phyloP scores from a whole-genome alignment of 2,888 invertebrate genomes.

The Eumacrocentrus americanus region DNA sequence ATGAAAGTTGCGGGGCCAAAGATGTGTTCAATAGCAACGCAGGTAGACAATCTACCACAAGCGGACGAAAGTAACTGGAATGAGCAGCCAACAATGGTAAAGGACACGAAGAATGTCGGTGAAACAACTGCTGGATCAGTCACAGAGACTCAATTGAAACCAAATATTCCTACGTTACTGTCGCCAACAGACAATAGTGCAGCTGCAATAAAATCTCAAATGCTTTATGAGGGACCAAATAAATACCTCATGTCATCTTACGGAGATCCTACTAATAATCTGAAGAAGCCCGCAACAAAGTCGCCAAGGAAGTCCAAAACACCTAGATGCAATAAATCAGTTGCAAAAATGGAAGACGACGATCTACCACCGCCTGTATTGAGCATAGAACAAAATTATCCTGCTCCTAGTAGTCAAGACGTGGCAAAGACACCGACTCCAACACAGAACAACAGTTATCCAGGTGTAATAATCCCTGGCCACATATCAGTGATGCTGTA shows the following conservation, averaged over 20 bases:
- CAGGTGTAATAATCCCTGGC: conserved; percentile 47
- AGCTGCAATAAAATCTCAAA: conserved; percentile 26
- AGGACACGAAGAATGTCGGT: background rate
- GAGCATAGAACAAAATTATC: conserved; percentile 30
- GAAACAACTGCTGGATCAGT: conserved; percentile 17
- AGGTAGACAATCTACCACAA: conserved; percentile 28
- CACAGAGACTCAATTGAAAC: conserved; percentile 7
- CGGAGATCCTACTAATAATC: background rate
- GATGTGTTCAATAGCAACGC: conserved; percentile 36
- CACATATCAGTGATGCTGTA: conserved; percentile 60
- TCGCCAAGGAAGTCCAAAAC: conserved; percentile 22
- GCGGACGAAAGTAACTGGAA: background rate
- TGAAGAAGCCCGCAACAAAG: conserved; percentile 20
- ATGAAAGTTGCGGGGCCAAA: conserved; percentile 13
- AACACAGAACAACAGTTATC: background rate
- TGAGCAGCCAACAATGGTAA: conserved; percentile 15
- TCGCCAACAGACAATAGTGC: conserved; percentile 23
- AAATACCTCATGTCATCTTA: conserved; percentile 26
- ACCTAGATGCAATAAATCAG: conserved; percentile 1
- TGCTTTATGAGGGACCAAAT: conserved; percentile 25
- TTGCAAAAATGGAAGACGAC: background rate
- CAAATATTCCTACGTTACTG: background rate
- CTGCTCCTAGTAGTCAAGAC: conserved; percentile 8
- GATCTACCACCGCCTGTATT: conserved; percentile 35
- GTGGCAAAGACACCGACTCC: conserved; percentile 8